A percentile compares a stretch with the other conserved stretches of the same genome.
Evolutionary conservation across 2,888 invertebrate genomes (phyloP).

Genomic region (Acrocera orbiculus): DNA sequence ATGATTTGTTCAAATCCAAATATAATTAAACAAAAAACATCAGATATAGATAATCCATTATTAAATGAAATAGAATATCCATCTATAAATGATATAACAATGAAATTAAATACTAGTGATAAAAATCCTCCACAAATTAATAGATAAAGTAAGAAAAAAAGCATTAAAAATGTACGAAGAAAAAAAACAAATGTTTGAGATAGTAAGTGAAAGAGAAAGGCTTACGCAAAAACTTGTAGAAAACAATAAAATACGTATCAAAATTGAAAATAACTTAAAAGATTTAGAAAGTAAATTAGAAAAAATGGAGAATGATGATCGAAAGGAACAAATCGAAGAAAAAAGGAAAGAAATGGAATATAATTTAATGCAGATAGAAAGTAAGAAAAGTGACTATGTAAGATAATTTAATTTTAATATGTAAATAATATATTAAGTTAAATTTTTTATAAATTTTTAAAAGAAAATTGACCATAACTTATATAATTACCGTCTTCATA

Average conservation of each 20-base stretch:
- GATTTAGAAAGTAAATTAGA: slow-evolving; percentile 31
- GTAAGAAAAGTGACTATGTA: slow-evolving; percentile 40
- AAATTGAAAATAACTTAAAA: slow-evolving; percentile 38
- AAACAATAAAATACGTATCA: too few relatives aligned
- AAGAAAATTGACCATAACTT: slow-evolving; percentile 41
- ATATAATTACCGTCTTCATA: slow-evolving; percentile 71
- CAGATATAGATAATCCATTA: slow-evolving; percentile 17
- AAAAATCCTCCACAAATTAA: slow-evolving; percentile 29
- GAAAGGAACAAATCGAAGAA: slow-evolving; percentile 31
- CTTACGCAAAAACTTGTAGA: too few relatives aligned
- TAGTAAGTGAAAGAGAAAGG: slow-evolving; percentile 38
- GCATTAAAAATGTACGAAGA: slow-evolving; percentile 36
- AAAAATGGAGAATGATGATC: slow-evolving; percentile 31
- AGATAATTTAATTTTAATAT: slow-evolving; percentile 18
- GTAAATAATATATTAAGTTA: neutral
- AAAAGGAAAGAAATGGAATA: slow-evolving; percentile 39
- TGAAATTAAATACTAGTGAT: slow-evolving; percentile 19
- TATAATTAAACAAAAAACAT: slow-evolving; percentile 33
- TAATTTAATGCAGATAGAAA: slow-evolving; percentile 41
- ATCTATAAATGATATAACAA: slow-evolving; percentile 30
- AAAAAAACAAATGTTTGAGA: slow-evolving; percentile 30
- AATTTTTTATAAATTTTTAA: neutral
- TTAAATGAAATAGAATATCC: slow-evolving; percentile 46
- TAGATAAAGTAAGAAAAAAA: slow-evolving; percentile 38
- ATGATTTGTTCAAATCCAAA: slow-evolving; percentile 55